Base-by-base conservation (phyloP, 2,888 invertebrate species). In the Sclerodermus sp. region DNA sequence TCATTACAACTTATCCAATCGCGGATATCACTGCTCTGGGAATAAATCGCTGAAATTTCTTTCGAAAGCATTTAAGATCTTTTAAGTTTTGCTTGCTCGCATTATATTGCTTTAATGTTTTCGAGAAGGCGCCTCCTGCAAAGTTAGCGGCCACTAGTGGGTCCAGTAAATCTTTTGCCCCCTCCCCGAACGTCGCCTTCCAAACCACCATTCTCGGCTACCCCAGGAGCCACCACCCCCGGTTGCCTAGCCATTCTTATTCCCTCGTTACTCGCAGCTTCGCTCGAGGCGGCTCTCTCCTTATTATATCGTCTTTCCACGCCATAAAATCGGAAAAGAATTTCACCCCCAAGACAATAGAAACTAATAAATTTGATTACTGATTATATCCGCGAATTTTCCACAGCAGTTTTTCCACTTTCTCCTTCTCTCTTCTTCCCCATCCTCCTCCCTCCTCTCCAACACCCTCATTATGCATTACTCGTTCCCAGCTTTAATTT, bases 271-370 rank as follows among this genome's bases (percentile, higher is more conserved):
- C 73, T 74, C 70, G 72, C 74, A 72, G 73, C 71, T 69, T 66
- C 68, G 68, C 70, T 65, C 60, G 64, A 67, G 67, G 65, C 67
- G 60, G 67, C 60, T 67, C 68, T 73, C 72, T 74, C 73, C 77
- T 77, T 77, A 77, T 77, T 77, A 77, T 77, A 77, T 77, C 77
- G 74, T 76, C 77, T 76, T 77, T 77, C 77, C 77, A 72, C 77
- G 63, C 77, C 77, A 77, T 77, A 77, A 77, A 77, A 76, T 77
- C 74, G 77, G 71, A 72, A 77, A 76, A 77, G 77, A 77, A 77
- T 77, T 76, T 76, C 70, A 56, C 64, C 65, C 60, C 73, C 74
- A 70, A 77, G 76, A 77, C 77, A 77, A 77, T 77, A 77, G 77
- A 76, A 76, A 74, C 76, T 76, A 76, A 77, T 77, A 77, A 77